These are phyloP conservation scores for Pseudotriccus pelzelni DNA, from an alignment of 2,797 vertebrate genomes.

Conservation along the genomic window DNA sequence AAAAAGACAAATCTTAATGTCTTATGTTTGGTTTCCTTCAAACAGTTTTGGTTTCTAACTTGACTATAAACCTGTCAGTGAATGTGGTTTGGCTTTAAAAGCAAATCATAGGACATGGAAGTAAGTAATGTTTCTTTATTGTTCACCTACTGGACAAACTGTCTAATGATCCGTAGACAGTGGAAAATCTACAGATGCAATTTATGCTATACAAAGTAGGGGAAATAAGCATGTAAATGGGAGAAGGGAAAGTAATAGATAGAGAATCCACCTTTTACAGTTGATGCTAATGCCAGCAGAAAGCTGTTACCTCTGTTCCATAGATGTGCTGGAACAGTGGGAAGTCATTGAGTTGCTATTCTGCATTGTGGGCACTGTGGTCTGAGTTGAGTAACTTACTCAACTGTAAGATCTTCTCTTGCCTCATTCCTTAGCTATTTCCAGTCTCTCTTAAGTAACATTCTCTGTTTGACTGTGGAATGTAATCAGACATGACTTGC, in stretches of 20 bases:
- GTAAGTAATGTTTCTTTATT: neutral
- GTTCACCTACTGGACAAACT: neutral
- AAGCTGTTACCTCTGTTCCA: neutral
- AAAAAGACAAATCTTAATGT: neutral
- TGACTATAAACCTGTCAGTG: neutral
- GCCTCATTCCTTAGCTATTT: neutral
- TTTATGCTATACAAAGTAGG: neutral
- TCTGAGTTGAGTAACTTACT: neutral
- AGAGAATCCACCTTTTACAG: neutral
- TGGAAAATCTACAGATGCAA: neutral
- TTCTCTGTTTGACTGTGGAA: neutral
- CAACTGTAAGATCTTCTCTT: neutral
- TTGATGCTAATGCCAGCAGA: neutral
- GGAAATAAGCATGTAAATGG: neutral
- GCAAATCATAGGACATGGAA: neutral
- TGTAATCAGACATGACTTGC: neutral
- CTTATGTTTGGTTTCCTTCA: neutral
- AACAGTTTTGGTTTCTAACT: neutral
- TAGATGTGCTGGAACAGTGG: rapidly evolving
- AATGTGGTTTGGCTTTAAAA: neutral
- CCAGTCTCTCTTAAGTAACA: neutral
- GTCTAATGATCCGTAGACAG: neutral
- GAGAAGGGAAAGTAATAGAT: neutral
- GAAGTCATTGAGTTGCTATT: rapidly evolving
- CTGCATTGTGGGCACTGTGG: neutral